These are phyloP conservation scores for Magallana gigas DNA, from an alignment of 1,140 invertebrate genomes.

Conservation along the genomic window DNA sequence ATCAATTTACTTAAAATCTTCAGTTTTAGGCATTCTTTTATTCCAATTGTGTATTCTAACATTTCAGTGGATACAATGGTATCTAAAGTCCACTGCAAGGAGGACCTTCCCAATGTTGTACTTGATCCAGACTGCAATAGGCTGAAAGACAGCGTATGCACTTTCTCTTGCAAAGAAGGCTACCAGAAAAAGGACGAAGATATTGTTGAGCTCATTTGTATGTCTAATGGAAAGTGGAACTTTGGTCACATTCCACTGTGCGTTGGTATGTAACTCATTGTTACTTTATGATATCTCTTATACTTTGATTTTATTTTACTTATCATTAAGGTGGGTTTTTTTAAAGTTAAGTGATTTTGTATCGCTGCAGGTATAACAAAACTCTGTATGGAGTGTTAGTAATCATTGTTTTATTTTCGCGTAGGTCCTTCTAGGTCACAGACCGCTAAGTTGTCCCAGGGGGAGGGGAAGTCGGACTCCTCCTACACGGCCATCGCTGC, in stretches of 20 bases:
- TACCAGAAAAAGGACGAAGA: slow-evolving; percentile 29
- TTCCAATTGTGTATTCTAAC: no score
- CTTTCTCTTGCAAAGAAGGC: slow-evolving; percentile 20
- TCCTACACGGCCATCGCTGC: not conserved
- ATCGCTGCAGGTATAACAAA: not conserved
- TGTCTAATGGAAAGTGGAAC: slow-evolving; percentile 35
- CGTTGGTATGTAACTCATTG: not conserved
- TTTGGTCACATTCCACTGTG: not conserved
- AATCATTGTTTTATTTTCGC: not conserved
- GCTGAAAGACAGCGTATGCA: not conserved
- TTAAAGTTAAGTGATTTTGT: not conserved
- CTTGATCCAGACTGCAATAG: not conserved
- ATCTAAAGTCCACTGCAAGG: not conserved
- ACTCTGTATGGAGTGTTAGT: not conserved
- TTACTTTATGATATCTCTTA: not conserved
- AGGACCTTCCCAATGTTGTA: slow-evolving; percentile 10
- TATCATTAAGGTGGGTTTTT: not conserved
- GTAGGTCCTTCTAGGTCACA: not conserved
- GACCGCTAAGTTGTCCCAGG: not conserved
- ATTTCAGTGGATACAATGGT: not conserved
- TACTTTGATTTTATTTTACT: not conserved
- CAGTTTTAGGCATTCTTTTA: no score
- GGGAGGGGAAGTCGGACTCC: not conserved
- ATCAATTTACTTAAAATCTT: no score
- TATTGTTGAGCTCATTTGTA: slow-evolving; percentile 20